Evolutionary conservation across 2,797 vertebrate species (phyloP).

Genomic region (Bradypodion pumilum): DNA sequence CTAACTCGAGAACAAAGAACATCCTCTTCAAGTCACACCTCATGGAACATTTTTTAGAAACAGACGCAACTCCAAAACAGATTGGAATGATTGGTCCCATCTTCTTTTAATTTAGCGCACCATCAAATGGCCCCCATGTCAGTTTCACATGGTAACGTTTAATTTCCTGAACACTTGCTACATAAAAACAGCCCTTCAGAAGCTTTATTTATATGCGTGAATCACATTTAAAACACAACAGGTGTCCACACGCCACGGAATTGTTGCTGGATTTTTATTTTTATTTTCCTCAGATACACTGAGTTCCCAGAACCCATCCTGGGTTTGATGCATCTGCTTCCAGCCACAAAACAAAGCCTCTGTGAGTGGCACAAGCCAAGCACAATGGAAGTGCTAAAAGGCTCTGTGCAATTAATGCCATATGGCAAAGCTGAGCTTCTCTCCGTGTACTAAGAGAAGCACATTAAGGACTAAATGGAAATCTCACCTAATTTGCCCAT

Average conservation of each 20-base stretch:
- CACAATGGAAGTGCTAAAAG: slow-evolving; percentile 45
- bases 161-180: neutral
- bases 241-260: slow-evolving; percentile 35
- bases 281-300: slow-evolving; percentile 10
- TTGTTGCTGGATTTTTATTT: slow-evolving; percentile 28
- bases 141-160: no score
- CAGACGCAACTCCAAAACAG: neutral
- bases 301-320: slow-evolving; percentile 33
- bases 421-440: slow-evolving; percentile 76
- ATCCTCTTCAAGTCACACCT: no score
- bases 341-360: slow-evolving; percentile 29
- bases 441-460: slow-evolving; percentile 64
- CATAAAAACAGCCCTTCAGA: slow-evolving; percentile 8
- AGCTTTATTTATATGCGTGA: slow-evolving; percentile 13
- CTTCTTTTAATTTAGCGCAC: neutral
- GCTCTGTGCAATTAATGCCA: slow-evolving; percentile 64
- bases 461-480: slow-evolving; percentile 60
- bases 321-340: slow-evolving; percentile 18
- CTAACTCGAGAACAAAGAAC: neutral
- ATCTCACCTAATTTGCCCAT: slow-evolving; percentile 66
- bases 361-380: slow-evolving; percentile 27
- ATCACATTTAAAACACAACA: slow-evolving; percentile 16
- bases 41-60: neutral
- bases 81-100: neutral
- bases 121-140: neutral